A percentile compares a stretch with the other conserved stretches of the same genome.
phyloP scores from a whole-genome alignment of 2,797 vertebrate species.

The Acanthurus tractus region DNA sequence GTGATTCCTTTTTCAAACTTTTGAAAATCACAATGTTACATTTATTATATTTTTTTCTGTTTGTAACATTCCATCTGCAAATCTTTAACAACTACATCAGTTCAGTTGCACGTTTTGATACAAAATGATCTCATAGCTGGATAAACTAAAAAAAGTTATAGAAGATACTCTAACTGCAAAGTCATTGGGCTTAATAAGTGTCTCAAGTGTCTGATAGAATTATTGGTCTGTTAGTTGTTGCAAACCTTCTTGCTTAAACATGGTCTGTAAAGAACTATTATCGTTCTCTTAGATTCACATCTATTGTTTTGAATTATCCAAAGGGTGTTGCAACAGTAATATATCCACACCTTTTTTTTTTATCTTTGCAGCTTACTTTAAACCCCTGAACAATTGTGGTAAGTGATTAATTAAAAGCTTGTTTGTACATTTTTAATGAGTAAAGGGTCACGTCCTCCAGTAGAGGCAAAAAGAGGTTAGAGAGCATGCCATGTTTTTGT shows the following conservation, averaged over 20 bases:
- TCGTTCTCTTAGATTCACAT: not conserved
- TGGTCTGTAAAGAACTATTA: not conserved
- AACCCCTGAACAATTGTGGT: constrained; percentile 5
- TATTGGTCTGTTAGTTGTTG: constrained; percentile 18
- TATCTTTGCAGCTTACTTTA: constrained; percentile 8
- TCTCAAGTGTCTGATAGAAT: constrained; percentile 52
- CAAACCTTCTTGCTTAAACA: constrained; percentile 8
- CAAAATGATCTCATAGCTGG: constrained; percentile 36
- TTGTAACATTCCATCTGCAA: constrained; percentile 32
- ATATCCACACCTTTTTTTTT: not conserved
- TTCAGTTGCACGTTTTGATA: constrained; percentile 44
- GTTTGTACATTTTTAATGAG: constrained; percentile 22
- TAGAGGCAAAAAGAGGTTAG: not conserved
- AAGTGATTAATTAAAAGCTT: constrained; percentile 18
- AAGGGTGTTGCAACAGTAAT: not conserved
- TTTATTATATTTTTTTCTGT: not conserved
- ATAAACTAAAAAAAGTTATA: constrained; percentile 56
- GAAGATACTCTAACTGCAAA: constrained; percentile 34
- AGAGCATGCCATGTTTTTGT: not conserved
- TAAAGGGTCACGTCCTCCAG: not conserved
- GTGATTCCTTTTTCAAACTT: too few relatives aligned
- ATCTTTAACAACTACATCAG: constrained; percentile 58
- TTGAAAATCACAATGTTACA: too few relatives aligned
- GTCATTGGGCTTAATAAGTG: constrained; percentile 51
- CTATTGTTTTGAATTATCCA: constrained; percentile 1